Evolutionary conservation across 2,797 vertebrate genomes (phyloP).

Genomic region (Rhynchotus rufescens): DNA sequence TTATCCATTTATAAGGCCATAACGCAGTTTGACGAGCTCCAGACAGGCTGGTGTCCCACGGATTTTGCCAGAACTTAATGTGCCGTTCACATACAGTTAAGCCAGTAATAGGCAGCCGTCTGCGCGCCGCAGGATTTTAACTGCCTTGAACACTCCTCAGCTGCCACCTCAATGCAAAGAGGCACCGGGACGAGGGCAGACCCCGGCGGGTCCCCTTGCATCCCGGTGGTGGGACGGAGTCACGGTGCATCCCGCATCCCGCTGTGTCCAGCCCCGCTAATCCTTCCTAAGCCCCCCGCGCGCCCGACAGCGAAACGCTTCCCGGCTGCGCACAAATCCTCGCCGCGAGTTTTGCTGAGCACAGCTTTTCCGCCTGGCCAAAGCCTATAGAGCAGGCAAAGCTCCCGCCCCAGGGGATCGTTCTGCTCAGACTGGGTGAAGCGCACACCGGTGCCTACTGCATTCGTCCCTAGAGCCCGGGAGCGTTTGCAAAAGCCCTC

Average conservation of each 20-base stretch:
- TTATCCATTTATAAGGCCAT: conserved; percentile 77
- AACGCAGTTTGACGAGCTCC: conserved; percentile 71
- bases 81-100: conserved; percentile 71
- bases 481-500: conserved; percentile 32
- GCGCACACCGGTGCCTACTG: not conserved
- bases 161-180: not conserved
- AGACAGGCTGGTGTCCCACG: conserved; percentile 60
- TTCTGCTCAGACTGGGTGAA: conserved; percentile 41
- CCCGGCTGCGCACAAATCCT: conserved; percentile 67
- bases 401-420: conserved; percentile 62
- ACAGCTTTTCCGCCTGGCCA: conserved; percentile 14
- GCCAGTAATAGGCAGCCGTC: conserved; percentile 67
- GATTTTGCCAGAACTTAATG: conserved; percentile 71
- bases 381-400: conserved; percentile 61
- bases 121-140: conserved; percentile 25
- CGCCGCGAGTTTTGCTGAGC: conserved; percentile 71
- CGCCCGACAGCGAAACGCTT: conserved; percentile 63
- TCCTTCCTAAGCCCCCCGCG: conserved; percentile 53
- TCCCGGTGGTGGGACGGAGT: accelerated
- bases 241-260: not conserved
- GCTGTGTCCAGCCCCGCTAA: not conserved
- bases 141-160: conserved; percentile 18
- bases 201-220: accelerated
- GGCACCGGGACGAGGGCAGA: not conserved
- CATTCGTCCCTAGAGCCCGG: conserved; percentile 37